Evolutionary conservation across 2,797 vertebrate species (phyloP).

Genomic region (Lacerta viridis): DNA sequence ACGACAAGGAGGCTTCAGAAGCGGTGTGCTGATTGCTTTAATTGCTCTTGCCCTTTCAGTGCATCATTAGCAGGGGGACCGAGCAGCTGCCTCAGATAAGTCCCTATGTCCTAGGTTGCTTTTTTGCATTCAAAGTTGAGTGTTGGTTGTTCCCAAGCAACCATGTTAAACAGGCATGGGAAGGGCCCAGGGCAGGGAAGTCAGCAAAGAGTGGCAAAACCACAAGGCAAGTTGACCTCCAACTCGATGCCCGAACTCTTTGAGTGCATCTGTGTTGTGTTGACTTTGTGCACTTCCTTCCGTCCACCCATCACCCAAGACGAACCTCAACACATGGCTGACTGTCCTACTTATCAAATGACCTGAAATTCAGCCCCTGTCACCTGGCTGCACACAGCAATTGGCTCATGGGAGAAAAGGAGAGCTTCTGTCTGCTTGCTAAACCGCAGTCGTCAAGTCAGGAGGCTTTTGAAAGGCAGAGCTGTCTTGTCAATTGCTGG

Average conservation of each 20-base stretch:
- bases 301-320: conserved; percentile 51
- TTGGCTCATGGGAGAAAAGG: conserved; percentile 47
- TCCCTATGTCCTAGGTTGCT: rapidly evolving
- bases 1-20: conserved; percentile 22
- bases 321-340: conserved; percentile 52
- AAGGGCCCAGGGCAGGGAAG: no score
- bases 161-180: conserved; percentile 4
- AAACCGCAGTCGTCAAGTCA: not conserved
- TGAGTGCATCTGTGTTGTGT: conserved; percentile 17
- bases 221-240: not conserved
- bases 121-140: not conserved
- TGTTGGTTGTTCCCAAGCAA: not conserved
- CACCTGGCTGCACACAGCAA: conserved; percentile 58
- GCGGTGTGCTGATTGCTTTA: conserved; percentile 33
- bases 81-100: not conserved
- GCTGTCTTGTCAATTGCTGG: conserved; percentile 19
- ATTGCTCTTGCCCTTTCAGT: not conserved
- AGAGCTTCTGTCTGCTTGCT: conserved; percentile 55
- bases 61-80: conserved; percentile 9
- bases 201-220: not conserved
- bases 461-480: rapidly evolving
- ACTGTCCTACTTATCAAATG: conserved; percentile 74
- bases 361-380: conserved; percentile 69
- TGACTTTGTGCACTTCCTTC: not conserved
- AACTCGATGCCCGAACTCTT: not conserved